phyloP scores from a whole-genome alignment of 2,797 vertebrate species.

The Fistularia tabacaria region DNA sequence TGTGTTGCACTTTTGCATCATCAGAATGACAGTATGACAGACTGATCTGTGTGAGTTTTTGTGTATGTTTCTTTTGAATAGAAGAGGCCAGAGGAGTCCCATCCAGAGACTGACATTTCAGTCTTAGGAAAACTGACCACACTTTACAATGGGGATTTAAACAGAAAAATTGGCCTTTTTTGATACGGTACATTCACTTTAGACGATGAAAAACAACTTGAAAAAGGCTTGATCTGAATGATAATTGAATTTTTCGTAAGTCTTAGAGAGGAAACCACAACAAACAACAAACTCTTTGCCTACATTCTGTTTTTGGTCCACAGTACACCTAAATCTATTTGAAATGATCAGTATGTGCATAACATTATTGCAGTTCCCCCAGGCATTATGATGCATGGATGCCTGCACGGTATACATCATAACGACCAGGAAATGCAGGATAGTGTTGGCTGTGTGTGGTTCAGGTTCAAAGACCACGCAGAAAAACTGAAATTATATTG shows the following conservation, averaged over 20 bases:
- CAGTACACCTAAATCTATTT: conserved; percentile 39
- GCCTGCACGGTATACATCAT: conserved; percentile 55
- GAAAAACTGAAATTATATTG: conserved; percentile 52
- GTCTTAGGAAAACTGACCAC: conserved; percentile 52
- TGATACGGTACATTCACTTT: conserved; percentile 67
- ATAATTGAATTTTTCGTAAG: conserved; percentile 29
- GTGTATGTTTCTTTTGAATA: too few relatives aligned
- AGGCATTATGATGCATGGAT: conserved; percentile 45
- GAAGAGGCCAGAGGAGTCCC: too few relatives aligned
- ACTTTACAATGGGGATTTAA: conserved; percentile 53
- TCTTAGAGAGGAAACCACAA: conserved; percentile 43
- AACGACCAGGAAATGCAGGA: conserved; percentile 60
- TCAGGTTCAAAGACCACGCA: conserved; percentile 62
- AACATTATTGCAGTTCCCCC: conserved; percentile 40
- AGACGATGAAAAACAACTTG: conserved; percentile 35
- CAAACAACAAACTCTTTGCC: conserved; percentile 43
- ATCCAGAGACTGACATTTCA: conserved; percentile 25
- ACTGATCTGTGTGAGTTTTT: too few relatives aligned
- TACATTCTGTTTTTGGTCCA: conserved; percentile 60
- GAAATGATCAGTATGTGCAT: conserved; percentile 57
- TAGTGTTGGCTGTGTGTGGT: conserved; percentile 65
- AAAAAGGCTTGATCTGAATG: conserved; percentile 29
- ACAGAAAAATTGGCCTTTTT: conserved; percentile 64
- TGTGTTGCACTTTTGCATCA: conserved; percentile 38
- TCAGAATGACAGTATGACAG: too few relatives aligned